Evolutionary conservation across 2,797 vertebrate species (phyloP).

Genomic region (Rhodeus uyekii): DNA sequence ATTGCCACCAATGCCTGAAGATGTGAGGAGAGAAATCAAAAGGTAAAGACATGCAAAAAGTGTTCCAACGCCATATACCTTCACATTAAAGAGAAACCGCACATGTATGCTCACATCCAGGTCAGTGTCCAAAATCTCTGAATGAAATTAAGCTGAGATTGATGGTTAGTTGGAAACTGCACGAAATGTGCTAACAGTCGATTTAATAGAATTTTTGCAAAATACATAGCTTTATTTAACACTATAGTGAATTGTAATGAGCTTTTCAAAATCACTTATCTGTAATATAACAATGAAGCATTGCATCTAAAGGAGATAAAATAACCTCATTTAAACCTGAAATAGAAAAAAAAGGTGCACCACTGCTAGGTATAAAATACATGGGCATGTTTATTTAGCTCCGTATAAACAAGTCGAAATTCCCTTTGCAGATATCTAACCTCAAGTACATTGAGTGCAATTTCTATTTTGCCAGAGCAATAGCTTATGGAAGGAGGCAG

Average conservation of each 20-base stretch:
- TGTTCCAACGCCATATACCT: conserved; percentile 15
- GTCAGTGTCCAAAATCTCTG: background rate
- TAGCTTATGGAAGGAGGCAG: conserved; percentile 24
- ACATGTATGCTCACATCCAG: conserved; percentile 1
- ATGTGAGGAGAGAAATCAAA: conserved; percentile 23
- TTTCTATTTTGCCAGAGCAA: conserved; percentile 34
- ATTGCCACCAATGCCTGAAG: conserved; percentile 90
- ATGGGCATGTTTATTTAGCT: conserved; percentile 15
- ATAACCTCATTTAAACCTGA: background rate
- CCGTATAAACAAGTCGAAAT: background rate
- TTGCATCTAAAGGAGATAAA: background rate
- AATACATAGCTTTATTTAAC: conserved; percentile 2
- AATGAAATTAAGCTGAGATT: conserved; percentile 5
- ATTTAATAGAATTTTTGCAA: background rate
- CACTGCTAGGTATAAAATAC: conserved; percentile 14
- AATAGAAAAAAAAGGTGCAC: background rate
- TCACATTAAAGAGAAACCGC: background rate
- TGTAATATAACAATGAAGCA: conserved; percentile 17
- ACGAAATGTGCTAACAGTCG: background rate
- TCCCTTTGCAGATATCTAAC: conserved; percentile 25
- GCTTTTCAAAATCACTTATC: conserved; percentile 4
- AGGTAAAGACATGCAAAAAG: conserved; percentile 20
- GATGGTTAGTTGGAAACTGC: conserved; percentile 4
- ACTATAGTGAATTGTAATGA: background rate
- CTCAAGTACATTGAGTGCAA: conserved; percentile 29